Conservation (phyloP, 2,113 vertebrate species). For the Chiloscyllium plagiosum region DNA sequence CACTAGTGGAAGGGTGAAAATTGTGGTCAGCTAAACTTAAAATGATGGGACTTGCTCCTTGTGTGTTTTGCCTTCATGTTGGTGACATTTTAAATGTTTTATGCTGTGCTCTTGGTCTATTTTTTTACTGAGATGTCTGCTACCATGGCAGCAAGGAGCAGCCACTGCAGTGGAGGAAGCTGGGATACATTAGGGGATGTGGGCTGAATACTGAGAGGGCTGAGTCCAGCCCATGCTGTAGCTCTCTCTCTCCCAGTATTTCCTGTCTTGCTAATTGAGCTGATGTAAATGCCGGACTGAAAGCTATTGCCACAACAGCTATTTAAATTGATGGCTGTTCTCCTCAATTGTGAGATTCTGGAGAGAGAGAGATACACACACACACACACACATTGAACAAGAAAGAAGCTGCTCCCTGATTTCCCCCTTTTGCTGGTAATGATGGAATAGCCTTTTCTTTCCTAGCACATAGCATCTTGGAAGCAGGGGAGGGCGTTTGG, state of each 20-base stretch:
- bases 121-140: conserved; percentile 48
- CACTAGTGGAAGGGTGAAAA: not conserved
- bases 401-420: conserved; percentile 19
- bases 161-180: conserved; percentile 56
- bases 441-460: conserved; percentile 37
- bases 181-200: conserved; percentile 62
- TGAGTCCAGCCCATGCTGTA: conserved; percentile 36
- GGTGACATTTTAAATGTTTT: conserved; percentile 26
- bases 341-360: not conserved
- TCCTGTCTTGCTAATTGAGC: conserved; percentile 23
- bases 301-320: conserved; percentile 36
- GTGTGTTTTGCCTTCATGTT: not conserved
- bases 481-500: conserved; percentile 18
- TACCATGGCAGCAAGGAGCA: conserved; percentile 56
- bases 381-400: not conserved
- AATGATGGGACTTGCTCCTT: not conserved
- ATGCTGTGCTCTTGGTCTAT: conserved; percentile 32
- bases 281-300: conserved; percentile 44
- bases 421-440: conserved; percentile 34
- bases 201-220: conserved; percentile 55
- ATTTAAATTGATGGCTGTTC: not conserved
- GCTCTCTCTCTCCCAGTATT: not conserved
- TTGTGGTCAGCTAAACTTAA: not conserved
- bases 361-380: too few relatives aligned
- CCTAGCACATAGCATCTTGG: conserved; percentile 38